Evolutionary conservation across 1,140 invertebrate species (phyloP).

Genomic region (Bombus confusus): DNA sequence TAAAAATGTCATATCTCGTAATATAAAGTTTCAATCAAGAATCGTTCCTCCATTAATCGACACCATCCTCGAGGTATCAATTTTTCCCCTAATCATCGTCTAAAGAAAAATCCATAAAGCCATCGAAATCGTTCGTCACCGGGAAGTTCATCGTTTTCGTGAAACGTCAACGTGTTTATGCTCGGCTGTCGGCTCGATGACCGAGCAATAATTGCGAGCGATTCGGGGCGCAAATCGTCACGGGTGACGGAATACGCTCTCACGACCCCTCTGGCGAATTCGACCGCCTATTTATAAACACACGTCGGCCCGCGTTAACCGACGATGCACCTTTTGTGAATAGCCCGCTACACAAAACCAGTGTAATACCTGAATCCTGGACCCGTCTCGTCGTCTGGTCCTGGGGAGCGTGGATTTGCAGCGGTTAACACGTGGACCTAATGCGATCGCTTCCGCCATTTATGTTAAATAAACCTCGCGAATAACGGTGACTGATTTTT

Average conservation of each 20-base stretch:
- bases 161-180: constrained; percentile 39
- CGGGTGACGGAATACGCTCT: constrained; percentile 43
- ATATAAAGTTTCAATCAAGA: not conserved
- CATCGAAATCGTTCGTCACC: not conserved
- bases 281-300: constrained; percentile 69
- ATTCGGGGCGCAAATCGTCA: constrained; percentile 52
- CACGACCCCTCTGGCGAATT: constrained; percentile 42
- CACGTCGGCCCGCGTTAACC: constrained; percentile 68
- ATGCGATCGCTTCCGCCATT: constrained; percentile 69
- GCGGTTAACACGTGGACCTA: constrained; percentile 63
- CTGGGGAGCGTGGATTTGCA: constrained; percentile 51
- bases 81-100: not conserved
- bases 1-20: not conserved
- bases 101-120: not conserved
- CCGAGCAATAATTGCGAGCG: constrained; percentile 43
- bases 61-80: not conserved
- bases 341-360: constrained; percentile 54
- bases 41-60: not conserved
- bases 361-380: constrained; percentile 59
- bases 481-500: constrained; percentile 55
- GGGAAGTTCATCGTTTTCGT: constrained; percentile 14
- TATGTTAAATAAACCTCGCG: constrained; percentile 62
- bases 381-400: constrained; percentile 24
- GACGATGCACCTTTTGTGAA: constrained; percentile 68
- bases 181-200: constrained; percentile 48